phyloP scores from a whole-genome alignment of 2,113 vertebrate species.

The Harpagus bidentatus region DNA sequence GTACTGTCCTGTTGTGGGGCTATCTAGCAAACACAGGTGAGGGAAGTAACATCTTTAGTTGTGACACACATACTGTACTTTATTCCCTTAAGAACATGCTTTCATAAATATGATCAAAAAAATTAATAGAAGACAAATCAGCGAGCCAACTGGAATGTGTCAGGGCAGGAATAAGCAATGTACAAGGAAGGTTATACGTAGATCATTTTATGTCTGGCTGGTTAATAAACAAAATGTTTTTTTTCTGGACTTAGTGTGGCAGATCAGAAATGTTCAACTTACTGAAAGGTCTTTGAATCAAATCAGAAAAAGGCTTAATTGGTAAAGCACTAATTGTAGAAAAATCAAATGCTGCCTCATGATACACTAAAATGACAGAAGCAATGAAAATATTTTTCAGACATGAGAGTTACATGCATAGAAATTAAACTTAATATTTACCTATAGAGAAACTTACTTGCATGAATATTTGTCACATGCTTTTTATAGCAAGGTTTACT shows the following conservation, averaged over 20 bases:
- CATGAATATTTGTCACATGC: background rate
- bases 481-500: background rate
- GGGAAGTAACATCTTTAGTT: background rate
- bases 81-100: background rate
- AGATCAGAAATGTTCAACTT: background rate
- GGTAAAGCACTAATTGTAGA: background rate
- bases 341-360: background rate
- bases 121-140: background rate
- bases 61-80: background rate
- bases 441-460: background rate
- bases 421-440: background rate
- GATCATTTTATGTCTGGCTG: background rate
- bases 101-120: rapidly evolving
- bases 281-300: background rate
- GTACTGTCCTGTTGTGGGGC: background rate
- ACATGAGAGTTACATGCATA: background rate
- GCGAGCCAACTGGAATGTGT: rapidly evolving
- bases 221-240: background rate
- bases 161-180: background rate
- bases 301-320: background rate
- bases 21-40: background rate
- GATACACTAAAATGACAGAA: background rate
- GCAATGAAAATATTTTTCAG: background rate
- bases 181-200: background rate
- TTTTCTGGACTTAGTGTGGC: background rate